A percentile compares a stretch with the other conserved stretches of the same genome.
These are phyloP conservation scores for Xestia ashworthii DNA, from an alignment of 2,888 invertebrate species.

Conservation along the genomic window DNA sequence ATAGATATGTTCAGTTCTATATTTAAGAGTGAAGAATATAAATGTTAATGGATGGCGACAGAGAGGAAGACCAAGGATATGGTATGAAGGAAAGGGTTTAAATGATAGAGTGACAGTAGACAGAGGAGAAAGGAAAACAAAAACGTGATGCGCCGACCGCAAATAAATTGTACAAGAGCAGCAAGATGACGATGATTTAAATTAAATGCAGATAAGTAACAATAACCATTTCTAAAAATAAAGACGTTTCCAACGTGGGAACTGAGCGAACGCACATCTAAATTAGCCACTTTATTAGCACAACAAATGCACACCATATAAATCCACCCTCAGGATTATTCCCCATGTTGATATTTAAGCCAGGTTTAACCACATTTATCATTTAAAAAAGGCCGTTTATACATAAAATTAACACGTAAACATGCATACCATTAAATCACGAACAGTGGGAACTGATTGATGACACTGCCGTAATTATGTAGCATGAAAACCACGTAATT, in stretches of 20 bases:
- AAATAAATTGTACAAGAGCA: too few species aligned
- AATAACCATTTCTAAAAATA: neutral
- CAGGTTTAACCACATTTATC: slow-evolving; percentile 24
- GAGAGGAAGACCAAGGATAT: too few species aligned
- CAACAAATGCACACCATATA: neutral
- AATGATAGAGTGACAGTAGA: too few species aligned
- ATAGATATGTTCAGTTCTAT: too few species aligned
- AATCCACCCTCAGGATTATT: slow-evolving; percentile 10
- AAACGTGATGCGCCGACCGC: too few species aligned
- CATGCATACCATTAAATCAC: slow-evolving; percentile 58
- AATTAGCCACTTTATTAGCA: slow-evolving; percentile 19
- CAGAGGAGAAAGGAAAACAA: too few species aligned
- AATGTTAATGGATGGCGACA: too few species aligned
- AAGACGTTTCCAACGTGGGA: neutral
- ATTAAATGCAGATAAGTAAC: neutral
- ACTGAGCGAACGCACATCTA: neutral
- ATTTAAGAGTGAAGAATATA: neutral
- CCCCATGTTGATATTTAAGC: slow-evolving; percentile 32
- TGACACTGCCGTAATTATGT: slow-evolving; percentile 58
- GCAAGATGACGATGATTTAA: neutral
- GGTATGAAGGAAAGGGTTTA: too few species aligned
- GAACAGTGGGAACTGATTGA: slow-evolving; percentile 64
- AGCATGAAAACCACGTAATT: slow-evolving; percentile 53
- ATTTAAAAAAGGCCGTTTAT: slow-evolving; percentile 32
- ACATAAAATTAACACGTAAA: slow-evolving; percentile 30